These are phyloP conservation scores for Otus sunia DNA, from an alignment of 2,113 vertebrate species.

Conservation along the genomic window DNA sequence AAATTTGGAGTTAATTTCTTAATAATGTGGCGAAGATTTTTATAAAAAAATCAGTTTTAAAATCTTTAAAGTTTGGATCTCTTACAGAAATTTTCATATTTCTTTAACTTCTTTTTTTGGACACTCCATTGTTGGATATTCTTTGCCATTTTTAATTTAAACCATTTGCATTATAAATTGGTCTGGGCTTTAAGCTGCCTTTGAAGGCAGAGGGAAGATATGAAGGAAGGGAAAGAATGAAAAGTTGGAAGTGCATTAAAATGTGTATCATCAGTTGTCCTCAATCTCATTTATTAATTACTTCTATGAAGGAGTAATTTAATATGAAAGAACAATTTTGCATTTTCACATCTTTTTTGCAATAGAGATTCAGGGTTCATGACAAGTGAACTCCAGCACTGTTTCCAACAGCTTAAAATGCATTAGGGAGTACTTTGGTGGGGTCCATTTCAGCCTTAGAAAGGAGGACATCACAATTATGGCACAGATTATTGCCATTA, in stretches of 20 bases:
- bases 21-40: not conserved
- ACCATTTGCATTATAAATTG: not conserved
- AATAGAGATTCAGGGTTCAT: not conserved
- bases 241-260: not conserved
- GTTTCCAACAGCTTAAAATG: not conserved
- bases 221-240: not conserved
- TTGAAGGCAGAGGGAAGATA: not conserved
- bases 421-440: not conserved
- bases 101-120: not conserved
- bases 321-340: not conserved
- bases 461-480: not conserved
- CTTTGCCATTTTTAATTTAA: not conserved
- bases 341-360: not conserved
- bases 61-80: not conserved
- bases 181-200: not conserved
- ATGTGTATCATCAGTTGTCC: not conserved
- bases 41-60: not conserved
- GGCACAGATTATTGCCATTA: not conserved
- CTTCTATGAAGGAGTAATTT: not conserved
- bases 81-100: not conserved
- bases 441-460: not conserved
- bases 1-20: not conserved
- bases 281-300: not conserved
- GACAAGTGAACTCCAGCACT: not conserved
- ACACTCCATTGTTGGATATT: not conserved